These are phyloP conservation scores for Amiota communis DNA, from an alignment of 2,888 invertebrate species.

Conservation along the genomic window DNA sequence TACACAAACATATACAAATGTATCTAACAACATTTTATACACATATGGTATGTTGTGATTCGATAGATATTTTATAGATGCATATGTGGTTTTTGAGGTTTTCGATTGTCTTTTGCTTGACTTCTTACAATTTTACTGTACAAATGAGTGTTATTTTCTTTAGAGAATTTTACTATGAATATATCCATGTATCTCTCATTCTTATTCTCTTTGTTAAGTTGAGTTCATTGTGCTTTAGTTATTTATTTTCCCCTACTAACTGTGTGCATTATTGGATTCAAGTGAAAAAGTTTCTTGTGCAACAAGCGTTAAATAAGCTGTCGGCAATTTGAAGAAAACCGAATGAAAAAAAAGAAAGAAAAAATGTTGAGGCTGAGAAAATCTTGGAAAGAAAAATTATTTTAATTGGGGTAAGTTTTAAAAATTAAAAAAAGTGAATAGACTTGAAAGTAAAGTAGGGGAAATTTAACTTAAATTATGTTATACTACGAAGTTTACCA, in stretches of 20 bases:
- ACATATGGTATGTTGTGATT: background rate
- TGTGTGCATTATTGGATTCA: too few relatives aligned
- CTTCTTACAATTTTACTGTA: background rate
- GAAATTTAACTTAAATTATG: too few relatives aligned
- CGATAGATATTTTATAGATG: background rate
- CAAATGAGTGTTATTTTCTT: conserved; percentile 8
- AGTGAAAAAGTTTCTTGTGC: conserved; percentile 1
- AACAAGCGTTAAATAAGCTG: conserved; percentile 15
- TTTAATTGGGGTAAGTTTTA: conserved; percentile 7
- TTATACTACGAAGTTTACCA: too few relatives aligned
- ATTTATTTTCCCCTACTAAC: background rate
- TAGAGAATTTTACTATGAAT: conserved; percentile 6
- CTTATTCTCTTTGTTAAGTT: background rate
- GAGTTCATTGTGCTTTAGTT: conserved; percentile 26
- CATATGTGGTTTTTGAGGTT: background rate
- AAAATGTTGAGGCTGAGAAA: too few relatives aligned
- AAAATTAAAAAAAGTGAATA: background rate
- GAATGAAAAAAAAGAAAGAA: background rate
- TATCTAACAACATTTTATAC: background rate
- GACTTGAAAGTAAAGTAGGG: too few relatives aligned
- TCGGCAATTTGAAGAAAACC: background rate
- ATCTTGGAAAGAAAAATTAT: background rate
- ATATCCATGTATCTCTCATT: background rate
- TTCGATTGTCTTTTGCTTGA: background rate
- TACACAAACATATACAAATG: background rate